Evolutionary conservation across 2,888 invertebrate species (phyloP), one percentile per base, ranked within the genome.

Genomic region (Papilio gigon): DNA sequence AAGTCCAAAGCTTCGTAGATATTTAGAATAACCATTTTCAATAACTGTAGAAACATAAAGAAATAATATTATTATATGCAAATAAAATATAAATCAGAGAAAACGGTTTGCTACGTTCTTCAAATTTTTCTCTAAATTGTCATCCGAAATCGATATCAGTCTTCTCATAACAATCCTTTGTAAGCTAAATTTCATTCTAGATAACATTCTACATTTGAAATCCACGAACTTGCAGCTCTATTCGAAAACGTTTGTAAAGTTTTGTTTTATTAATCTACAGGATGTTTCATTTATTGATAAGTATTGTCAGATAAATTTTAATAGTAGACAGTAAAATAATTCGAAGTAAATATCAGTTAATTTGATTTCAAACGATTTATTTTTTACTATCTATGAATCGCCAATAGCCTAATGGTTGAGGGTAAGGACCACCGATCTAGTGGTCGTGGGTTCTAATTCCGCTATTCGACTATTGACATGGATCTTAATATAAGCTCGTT

Each of bases 121-220:
- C n/a, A 9, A 56, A 56, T 56, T 53, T 27, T 8, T 56, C 53
- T 53, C 53, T 56, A 30, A 56, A 56, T 56, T 56, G 30, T 30
- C 30, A 56, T 56, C 17, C 30, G 6, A 56, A 56, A 56, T 56
- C 53, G 53, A 56, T 56, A 56, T 30, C n/a, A 56, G n/a, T 56
- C 53, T 56, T 56, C 30, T 56, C 53, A 56, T 56, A 56, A 56
- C 53, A 30, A 30, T 56, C 53, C 53, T 56, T 56, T 56, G 53
- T 56, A 30, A 56, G 53, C 53, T 56, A 56, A 56, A 56, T 56
- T 56, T 27, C 53, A 56, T 56, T 56, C 17, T 17, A 56, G 53
- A 56, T 30, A 20, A 20, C 20, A 27, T 53, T 56, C 53, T 30
- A 30, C 30, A 56, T 56, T 56, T 56, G 30, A n/a, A 56, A 30